Evolutionary conservation across 2,888 invertebrate genomes (phyloP).

Genomic region (Herminia tarsipennalis): DNA sequence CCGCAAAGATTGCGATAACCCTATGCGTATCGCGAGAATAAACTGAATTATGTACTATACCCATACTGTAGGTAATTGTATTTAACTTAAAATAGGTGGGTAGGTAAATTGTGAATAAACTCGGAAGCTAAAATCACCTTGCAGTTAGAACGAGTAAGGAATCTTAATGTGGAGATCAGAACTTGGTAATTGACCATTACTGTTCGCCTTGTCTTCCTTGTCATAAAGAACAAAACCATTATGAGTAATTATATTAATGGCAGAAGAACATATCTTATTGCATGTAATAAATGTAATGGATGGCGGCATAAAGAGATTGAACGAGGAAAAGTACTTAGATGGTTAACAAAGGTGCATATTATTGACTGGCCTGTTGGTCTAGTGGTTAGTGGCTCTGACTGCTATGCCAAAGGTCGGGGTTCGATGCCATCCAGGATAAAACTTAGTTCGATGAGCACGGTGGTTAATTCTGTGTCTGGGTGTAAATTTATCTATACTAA

Average conservation of each 20-base stretch:
- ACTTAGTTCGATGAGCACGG: no score
- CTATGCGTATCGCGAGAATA: no score
- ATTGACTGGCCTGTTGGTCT: no score
- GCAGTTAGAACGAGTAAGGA: constrained; percentile 28
- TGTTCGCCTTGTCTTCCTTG: constrained; percentile 26
- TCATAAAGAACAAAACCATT: constrained; percentile 30
- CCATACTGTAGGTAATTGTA: no score
- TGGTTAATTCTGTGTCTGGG: no score
- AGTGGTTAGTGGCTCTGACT: no score
- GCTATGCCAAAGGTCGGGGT: no score
- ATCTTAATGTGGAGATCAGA: constrained; percentile 36
- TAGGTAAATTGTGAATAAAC: not conserved
- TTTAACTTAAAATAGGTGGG: no score
- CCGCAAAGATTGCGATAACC: no score
- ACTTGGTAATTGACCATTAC: constrained; percentile 39
- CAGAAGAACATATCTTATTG: constrained; percentile 13
- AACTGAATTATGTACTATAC: no score
- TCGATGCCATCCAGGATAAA: no score
- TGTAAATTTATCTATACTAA: no score
- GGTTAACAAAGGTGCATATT: not conserved
- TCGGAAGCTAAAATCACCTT: constrained; percentile 28
- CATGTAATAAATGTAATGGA: constrained; percentile 23
- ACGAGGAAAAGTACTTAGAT: not conserved
- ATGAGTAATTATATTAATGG: constrained; percentile 28
- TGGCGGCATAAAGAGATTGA: constrained; percentile 17